Evolutionary conservation across 92 coral and sea anemone genomes (phyloP).

Genomic region (Anthopleura xanthogrammica): DNA sequence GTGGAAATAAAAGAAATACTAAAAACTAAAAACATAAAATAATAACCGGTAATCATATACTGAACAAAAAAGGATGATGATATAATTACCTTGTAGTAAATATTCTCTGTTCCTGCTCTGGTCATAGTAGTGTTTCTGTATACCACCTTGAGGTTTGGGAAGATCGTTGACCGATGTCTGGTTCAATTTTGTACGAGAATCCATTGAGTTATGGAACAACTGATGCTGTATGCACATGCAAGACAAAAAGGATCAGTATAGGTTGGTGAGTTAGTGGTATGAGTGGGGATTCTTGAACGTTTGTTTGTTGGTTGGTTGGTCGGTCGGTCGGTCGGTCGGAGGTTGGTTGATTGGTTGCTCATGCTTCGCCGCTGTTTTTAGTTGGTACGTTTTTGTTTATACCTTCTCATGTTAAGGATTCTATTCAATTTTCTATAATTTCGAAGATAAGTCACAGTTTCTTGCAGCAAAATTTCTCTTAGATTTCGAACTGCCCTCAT

Average conservation of each 20-base stretch:
- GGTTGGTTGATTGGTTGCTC: neutral
- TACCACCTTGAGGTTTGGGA: slow-evolving; percentile 54
- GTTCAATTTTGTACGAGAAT: neutral
- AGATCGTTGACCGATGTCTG: slow-evolving; percentile 8
- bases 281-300: no score
- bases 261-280: neutral
- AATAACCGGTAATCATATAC: neutral
- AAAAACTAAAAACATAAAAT: no score
- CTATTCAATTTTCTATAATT: no score
- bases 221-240: slow-evolving; percentile 16
- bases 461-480: no score
- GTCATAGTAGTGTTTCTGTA: slow-evolving; percentile 64
- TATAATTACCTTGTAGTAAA: slow-evolving; percentile 42
- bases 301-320: neutral
- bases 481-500: no score
- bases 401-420: no score
- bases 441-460: no score
- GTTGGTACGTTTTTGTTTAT: neutral
- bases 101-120: slow-evolving; percentile 51
- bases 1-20: neutral
- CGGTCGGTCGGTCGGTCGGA: neutral
- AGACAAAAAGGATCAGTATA: neutral
- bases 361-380: no score
- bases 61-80: neutral
- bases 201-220: neutral